Evolutionary conservation across 2,888 invertebrate species (phyloP).

Genomic region (Helicoverpa assulta): DNA sequence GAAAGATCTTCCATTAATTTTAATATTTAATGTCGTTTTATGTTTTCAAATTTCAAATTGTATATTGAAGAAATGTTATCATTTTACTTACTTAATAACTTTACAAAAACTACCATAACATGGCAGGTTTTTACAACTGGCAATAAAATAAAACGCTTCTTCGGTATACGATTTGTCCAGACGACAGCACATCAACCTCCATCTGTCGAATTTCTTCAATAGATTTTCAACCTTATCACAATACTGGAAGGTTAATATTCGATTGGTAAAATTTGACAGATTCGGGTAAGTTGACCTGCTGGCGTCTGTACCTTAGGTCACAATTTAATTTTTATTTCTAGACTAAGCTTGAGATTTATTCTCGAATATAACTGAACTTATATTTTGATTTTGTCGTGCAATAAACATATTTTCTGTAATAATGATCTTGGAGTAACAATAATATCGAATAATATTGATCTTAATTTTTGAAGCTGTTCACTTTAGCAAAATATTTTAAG

Average conservation of each 20-base stretch:
- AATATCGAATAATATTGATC: background rate
- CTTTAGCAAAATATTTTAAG: background rate
- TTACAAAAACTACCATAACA: too few species aligned
- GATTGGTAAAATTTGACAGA: too few species aligned
- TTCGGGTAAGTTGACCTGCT: too few species aligned
- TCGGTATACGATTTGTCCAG: slow-evolving; percentile 1
- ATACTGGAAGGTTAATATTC: too few species aligned
- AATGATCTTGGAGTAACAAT: background rate
- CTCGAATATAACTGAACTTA: slow-evolving; percentile 12
- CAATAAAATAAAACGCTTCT: slow-evolving; percentile 14
- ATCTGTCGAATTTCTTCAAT: too few species aligned
- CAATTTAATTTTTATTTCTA: slow-evolving; percentile 22
- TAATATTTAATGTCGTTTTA: slow-evolving; percentile 30
- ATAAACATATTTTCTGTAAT: slow-evolving; percentile 6
- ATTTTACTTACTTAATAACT: background rate
- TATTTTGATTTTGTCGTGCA: slow-evolving; percentile 19
- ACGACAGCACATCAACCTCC: too few species aligned
- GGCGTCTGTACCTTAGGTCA: background rate
- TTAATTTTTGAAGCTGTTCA: background rate
- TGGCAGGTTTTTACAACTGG: background rate
- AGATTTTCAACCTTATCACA: too few species aligned
- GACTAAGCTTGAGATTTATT: slow-evolving; percentile 3
- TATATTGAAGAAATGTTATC: slow-evolving; percentile 20
- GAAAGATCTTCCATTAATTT: slow-evolving; percentile 53
- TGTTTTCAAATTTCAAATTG: slow-evolving; percentile 22